These are phyloP conservation scores for Myxocyprinus asiaticus DNA, from an alignment of 2,113 vertebrate species.

Conservation along the genomic window DNA sequence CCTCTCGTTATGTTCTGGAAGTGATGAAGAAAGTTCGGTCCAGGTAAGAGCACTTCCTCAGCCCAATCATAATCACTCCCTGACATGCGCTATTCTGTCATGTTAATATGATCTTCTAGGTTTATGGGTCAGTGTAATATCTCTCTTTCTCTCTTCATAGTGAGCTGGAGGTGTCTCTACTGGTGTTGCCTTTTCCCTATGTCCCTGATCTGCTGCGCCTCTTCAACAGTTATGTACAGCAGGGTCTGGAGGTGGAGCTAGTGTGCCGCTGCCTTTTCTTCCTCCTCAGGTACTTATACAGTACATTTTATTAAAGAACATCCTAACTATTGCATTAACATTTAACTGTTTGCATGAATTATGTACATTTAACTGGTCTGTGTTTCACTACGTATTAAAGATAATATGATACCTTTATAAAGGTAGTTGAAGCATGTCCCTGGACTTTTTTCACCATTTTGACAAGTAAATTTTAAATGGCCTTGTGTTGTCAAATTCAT, in stretches of 20 bases:
- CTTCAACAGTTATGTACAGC: conserved; percentile 82
- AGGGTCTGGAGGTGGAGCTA: conserved; percentile 85
- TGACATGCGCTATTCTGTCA: too few species aligned
- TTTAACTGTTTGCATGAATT: too few species aligned
- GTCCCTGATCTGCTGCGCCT: conserved; percentile 87
- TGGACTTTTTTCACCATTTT: too few species aligned
- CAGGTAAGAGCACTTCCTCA: conserved; percentile 75
- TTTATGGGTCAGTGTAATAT: too few species aligned
- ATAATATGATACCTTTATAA: too few species aligned
- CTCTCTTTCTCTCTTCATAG: conserved; percentile 64
- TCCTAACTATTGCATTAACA: too few species aligned
- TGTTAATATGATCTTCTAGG: too few species aligned
- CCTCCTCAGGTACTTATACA: conserved; percentile 81
- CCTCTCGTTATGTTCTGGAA: conserved; percentile 85
- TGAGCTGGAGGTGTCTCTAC: conserved; percentile 91
- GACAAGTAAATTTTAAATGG: too few species aligned
- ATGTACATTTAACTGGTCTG: neutral
- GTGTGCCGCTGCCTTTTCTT: conserved; percentile 94
- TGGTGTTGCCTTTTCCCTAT: conserved; percentile 90
- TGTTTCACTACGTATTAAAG: too few species aligned
- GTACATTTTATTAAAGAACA: neutral
- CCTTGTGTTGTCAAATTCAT: too few species aligned
- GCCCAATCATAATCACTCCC: neutral
- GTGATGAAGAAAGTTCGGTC: conserved; percentile 92
- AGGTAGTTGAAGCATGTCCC: too few species aligned